Evolutionary conservation across 2,797 vertebrate species (phyloP).

Genomic region (Tachyglossus aculeatus): DNA sequence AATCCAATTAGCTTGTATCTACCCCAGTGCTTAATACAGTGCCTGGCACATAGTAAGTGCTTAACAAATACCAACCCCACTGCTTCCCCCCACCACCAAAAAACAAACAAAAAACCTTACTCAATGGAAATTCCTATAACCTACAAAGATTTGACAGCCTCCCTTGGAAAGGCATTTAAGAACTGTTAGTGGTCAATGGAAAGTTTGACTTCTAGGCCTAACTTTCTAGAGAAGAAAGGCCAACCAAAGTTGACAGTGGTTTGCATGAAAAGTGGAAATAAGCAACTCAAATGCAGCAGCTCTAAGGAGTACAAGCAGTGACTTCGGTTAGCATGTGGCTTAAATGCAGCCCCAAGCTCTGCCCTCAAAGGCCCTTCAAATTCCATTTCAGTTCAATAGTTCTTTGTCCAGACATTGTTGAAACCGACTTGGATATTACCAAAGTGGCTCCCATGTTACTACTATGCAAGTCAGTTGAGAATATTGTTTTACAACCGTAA

Average conservation of each 20-base stretch:
- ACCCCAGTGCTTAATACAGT: too few relatives aligned
- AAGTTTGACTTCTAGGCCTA: background rate
- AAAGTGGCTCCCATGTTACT: conserved; percentile 24
- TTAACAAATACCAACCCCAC: too few relatives aligned
- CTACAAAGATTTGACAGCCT: too few relatives aligned
- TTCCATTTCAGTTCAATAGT: background rate
- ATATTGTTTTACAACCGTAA: conserved; percentile 27
- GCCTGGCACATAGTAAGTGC: too few relatives aligned
- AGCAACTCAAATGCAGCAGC: background rate
- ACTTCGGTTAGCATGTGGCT: too few relatives aligned
- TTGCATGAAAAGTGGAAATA: background rate
- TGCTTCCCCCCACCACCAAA: too few relatives aligned
- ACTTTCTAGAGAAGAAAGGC: conserved; percentile 9
- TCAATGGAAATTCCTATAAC: too few relatives aligned
- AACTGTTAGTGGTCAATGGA: background rate
- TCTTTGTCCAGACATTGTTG: conserved; percentile 3
- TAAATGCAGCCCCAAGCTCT: too few relatives aligned
- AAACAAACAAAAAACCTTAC: too few relatives aligned
- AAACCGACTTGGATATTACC: background rate
- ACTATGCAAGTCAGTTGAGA: conserved; percentile 13
- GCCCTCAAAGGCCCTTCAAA: background rate
- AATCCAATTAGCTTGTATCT: too few relatives aligned
- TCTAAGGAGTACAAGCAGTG: background rate
- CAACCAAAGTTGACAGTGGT: too few relatives aligned
- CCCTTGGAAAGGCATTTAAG: too few relatives aligned